Percentiles rank a stretch among this genome's conserved stretches.
These are phyloP conservation scores for Molossus molossus DNA, from an alignment of 2,797 vertebrate species.

Conservation along the genomic window DNA sequence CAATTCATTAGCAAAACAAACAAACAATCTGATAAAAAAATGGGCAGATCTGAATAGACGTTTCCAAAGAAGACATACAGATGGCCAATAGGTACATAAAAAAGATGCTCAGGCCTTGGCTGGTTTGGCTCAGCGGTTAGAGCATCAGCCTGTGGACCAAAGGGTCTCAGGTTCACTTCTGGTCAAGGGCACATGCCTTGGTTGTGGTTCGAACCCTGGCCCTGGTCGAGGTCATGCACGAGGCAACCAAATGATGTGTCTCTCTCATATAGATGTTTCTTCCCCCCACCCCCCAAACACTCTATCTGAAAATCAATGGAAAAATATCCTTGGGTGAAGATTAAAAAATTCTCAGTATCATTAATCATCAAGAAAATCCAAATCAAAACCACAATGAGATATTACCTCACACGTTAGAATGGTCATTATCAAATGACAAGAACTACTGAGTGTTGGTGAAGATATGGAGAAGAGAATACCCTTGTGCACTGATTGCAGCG, in stretches of 20 bases:
- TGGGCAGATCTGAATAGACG: neutral
- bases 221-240: too few relatives aligned
- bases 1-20: neutral
- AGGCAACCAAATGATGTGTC: too few relatives aligned
- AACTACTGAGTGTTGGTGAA: neutral
- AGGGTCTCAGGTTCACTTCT: too few relatives aligned
- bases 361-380: neutral
- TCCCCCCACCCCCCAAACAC: too few relatives aligned
- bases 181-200: too few relatives aligned
- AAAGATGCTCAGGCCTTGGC: neutral
- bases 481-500: neutral
- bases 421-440: neutral
- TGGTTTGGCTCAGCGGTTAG: too few relatives aligned
- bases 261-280: too few relatives aligned
- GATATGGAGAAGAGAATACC: neutral
- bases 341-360: neutral
- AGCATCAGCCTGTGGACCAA: too few relatives aligned
- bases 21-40: neutral
- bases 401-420: neutral
- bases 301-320: too few relatives aligned
- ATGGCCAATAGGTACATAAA: neutral
- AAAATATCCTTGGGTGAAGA: too few relatives aligned
- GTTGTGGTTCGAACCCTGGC: too few relatives aligned
- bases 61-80: neutral
- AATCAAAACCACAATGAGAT: neutral